A percentile compares a stretch with the other conserved stretches of the same genome.
Evolutionary conservation across 2,888 invertebrate genomes (phyloP).

Genomic region (Lasioglossum figueresi): DNA sequence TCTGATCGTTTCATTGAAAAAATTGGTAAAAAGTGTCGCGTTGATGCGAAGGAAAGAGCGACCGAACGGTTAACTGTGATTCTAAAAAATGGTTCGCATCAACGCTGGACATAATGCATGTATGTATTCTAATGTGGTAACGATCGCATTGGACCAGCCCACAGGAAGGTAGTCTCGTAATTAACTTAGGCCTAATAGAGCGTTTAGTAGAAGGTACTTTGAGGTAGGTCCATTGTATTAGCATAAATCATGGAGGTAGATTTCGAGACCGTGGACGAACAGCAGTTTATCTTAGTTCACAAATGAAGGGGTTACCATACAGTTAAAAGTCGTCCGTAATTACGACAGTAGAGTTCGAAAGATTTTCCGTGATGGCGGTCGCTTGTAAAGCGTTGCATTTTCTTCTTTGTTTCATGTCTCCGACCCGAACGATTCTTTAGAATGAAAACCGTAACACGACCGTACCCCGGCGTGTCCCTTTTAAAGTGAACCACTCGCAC

Average conservation of each 20-base stretch:
- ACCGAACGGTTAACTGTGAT: conserved; percentile 48
- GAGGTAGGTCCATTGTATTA: conserved; percentile 75
- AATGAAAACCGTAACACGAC: neutral
- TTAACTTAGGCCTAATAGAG: conserved; percentile 80
- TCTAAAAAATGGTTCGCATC: conserved; percentile 48
- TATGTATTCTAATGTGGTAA: conserved; percentile 71
- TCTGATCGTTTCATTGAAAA: neutral
- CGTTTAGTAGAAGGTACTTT: conserved; percentile 74
- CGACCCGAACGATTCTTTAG: neutral
- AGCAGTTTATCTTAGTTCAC: conserved; percentile 72
- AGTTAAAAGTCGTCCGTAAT: conserved; percentile 65
- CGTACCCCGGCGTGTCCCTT: too few species aligned
- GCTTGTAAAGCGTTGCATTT: conserved; percentile 33
- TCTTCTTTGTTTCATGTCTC: conserved; percentile 28
- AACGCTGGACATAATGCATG: conserved; percentile 68
- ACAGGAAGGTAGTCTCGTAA: conserved; percentile 73
- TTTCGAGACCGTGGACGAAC: conserved; percentile 59
- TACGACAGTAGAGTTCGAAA: conserved; percentile 53
- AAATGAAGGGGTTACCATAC: conserved; percentile 71
- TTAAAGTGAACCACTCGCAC: too few species aligned
- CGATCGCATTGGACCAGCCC: conserved; percentile 65
- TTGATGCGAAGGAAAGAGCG: neutral
- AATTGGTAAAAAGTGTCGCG: neutral
- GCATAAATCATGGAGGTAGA: conserved; percentile 77
- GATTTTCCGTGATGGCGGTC: conserved; percentile 47